Evolutionary conservation across 2,797 vertebrate genomes (phyloP), one percentile per base, ranked within the genome.

Genomic region (Urosaurus nigricauda): DNA sequence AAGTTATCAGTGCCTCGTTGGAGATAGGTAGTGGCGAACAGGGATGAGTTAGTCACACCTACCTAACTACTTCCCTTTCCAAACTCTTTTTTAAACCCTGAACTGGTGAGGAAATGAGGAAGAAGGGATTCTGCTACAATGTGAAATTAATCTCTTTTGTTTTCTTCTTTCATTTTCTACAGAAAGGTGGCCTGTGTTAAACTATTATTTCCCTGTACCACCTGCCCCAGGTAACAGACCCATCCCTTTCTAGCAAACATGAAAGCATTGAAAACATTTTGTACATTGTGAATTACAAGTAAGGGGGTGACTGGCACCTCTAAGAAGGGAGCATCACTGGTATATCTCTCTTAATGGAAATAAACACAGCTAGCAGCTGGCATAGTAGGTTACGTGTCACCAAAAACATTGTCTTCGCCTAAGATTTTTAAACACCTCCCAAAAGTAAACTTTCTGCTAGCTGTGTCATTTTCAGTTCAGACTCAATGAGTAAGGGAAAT

Each of bases 131-230:
- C 40, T 32, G 70, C 68, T 37, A 29, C 11, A 14, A 26, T 16
- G 40, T 1, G 16, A 21, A 21, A 19, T 3, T 80, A 60, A 47
- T 3, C 43, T 51, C 2, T 37, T 68, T 8, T 74, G 4, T 37
- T 68, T 43, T 32, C 40, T 87, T 70, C 58, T n/a, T 83, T 70
- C 32, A 43, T 0, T 56, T 43, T 13, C 78, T 14, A 75, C 47
- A 77, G 58, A 40, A 65, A 80, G 40, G 74, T 56, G 79, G 35
- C 40, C 75, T 40, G 3, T 17, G 19, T 29, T 74, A 60, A 79
- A 79, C 73, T 88, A 43, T 79, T n/a, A n/a, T 87, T 86, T 60
- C 85, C n/a, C 16, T 21, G 37, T 21, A 37, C 9, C 17, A 43
- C 53, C 60, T 75, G 58, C 26, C 11, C 32, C 40, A 90, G 32